Evolutionary conservation across 2,797 vertebrate species (phyloP).

Genomic region (Syngnathus rostellatus): DNA sequence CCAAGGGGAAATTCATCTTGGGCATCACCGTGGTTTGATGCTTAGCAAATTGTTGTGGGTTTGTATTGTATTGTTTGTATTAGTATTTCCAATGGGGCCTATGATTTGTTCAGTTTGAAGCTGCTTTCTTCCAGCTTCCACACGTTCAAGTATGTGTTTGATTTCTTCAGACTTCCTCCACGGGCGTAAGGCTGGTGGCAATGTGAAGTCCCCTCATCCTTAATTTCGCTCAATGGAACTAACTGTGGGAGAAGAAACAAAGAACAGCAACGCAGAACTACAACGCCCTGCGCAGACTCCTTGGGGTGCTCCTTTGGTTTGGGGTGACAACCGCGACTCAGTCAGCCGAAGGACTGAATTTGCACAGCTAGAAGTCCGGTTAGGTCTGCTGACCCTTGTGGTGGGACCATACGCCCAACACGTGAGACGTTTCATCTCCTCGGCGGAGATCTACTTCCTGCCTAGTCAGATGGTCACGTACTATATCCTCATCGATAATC

Average conservation of each 20-base stretch:
- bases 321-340: conserved; percentile 54
- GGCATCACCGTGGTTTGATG: neutral
- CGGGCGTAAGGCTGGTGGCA: conserved; percentile 19
- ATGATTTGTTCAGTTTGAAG: neutral
- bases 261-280: conserved; percentile 2
- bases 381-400: conserved; percentile 53
- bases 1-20: neutral
- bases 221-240: conserved; percentile 12
- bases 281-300: conserved; percentile 40
- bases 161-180: conserved; percentile 50
- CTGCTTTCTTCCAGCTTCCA: neutral
- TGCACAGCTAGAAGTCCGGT: conserved; percentile 23
- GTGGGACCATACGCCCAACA: conserved; percentile 65
- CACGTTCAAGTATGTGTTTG: conserved; percentile 1
- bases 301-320: conserved; percentile 67
- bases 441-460: conserved; percentile 72
- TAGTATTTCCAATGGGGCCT: neutral
- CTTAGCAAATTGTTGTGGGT: too few species aligned
- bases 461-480: conserved; percentile 67
- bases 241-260: conserved; percentile 7
- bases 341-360: conserved; percentile 39
- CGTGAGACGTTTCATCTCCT: conserved; percentile 59
- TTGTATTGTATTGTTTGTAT: neutral
- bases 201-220: conserved; percentile 19
- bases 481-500: conserved; percentile 72